Evolutionary conservation across 35 echinoderm and acorn worm genomes (phyloP), one percentile per base, ranked within the genome.

Genomic region (Strongylocentrotus purpuratus): DNA sequence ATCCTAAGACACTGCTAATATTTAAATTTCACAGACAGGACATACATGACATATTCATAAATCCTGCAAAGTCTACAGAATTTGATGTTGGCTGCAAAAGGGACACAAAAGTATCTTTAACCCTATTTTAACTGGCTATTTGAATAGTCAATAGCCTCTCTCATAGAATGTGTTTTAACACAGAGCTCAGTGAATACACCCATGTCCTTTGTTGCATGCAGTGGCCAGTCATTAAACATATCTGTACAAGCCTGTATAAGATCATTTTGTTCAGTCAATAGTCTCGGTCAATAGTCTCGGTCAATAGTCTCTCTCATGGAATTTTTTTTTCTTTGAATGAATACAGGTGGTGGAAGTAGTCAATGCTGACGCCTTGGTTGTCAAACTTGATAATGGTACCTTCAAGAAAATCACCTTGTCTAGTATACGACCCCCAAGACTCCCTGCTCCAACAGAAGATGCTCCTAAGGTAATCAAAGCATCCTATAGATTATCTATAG

Each of bases 341-440:
- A 61, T 96, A 9, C 33, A 99, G 98, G 98, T 99, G 0, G 96
- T 99, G 32, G 98, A 99, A 94, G 95, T 99, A 46, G 95, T 99
- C 9, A 99, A 99, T 89, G 98, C 98, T 7, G 98, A 99, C 96
- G 97, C 98, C 10, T 89, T 99, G 4, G 96, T 99, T 15, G 94
- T 99, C 87, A 99, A 99, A 86, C 95, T 94, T 46, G 95, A 92
- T 87, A 55, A 58, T 31, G 97, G 95, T 18, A 94, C 97, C 31
- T 99, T 96, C 94, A 90, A 95, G 2, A 97, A 97, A 92, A 97
- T 99, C 61, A 99, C 96, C 7, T 47, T 99, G 65, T 97, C 98
- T 31, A 98, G 97, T 61, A 98, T 99, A 47, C 96, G 98, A 92
- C 98, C 98, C 45, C 98, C 98, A 28, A 94, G 97, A 87, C 96